Percentiles rank a stretch among this genome's conserved stretches.
Conservation (phyloP, 2,113 vertebrate species). For the Hiodon tergisus region DNA sequence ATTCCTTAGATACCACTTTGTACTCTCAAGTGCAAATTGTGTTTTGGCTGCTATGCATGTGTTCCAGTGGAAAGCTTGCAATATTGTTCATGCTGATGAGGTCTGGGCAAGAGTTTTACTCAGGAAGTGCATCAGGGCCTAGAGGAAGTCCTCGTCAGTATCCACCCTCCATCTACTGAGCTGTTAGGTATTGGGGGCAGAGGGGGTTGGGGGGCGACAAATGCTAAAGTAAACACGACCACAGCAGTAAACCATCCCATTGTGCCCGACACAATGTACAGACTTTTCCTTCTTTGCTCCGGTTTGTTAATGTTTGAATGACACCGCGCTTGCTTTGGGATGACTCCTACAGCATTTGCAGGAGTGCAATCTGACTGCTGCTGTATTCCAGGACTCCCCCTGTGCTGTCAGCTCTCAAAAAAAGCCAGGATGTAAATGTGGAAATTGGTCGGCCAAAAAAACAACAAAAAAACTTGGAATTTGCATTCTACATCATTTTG, state of each 20-base stretch:
- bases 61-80: constrained; percentile 45
- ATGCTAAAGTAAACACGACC: constrained; percentile 42
- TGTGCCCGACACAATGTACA: constrained; percentile 31
- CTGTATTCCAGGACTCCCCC: too few species aligned
- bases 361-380: too few species aligned
- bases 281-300: too few species aligned
- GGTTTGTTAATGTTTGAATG: neutral
- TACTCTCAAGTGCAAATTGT: neutral
- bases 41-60: constrained; percentile 3
- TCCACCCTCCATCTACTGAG: constrained; percentile 65
- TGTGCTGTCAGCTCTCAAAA: neutral
- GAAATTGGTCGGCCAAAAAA: neutral
- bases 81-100: constrained; percentile 34
- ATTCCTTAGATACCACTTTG: constrained; percentile 7
- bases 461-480: neutral
- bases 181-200: constrained; percentile 43
- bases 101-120: constrained; percentile 51
- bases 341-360: too few species aligned
- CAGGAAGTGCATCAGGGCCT: constrained; percentile 69
- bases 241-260: neutral
- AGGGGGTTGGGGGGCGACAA: constrained; percentile 45
- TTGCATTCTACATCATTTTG: neutral
- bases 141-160: constrained; percentile 75
- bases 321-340: too few species aligned
- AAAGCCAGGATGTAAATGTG: neutral